A percentile compares a stretch with the other conserved stretches of the same genome.
These are phyloP conservation scores for Diachasma alloeum DNA, from an alignment of 1,140 invertebrate genomes.

Conservation along the genomic window DNA sequence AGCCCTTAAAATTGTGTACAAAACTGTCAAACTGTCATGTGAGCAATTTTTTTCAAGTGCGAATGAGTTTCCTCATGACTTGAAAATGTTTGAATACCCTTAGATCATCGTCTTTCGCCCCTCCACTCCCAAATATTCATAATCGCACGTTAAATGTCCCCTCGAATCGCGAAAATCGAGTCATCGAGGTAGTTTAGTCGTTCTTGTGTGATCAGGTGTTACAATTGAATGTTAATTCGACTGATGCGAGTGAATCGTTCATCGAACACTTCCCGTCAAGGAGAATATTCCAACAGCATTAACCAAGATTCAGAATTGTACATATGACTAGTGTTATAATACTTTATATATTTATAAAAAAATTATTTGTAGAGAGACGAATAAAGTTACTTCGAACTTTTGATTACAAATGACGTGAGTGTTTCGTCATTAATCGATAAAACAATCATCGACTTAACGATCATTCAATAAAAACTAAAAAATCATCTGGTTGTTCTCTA, in stretches of 20 bases:
- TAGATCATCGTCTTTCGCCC: too few relatives aligned
- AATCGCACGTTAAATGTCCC: neutral
- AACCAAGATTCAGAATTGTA: neutral
- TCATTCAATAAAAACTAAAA: neutral
- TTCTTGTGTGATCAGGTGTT: neutral
- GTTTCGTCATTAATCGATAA: too few relatives aligned
- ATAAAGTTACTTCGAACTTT: neutral
- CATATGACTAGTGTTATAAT: neutral
- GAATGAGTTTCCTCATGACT: too few relatives aligned
- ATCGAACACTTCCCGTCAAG: neutral
- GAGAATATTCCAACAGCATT: neutral
- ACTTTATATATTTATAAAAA: constrained; percentile 4
- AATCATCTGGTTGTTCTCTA: neutral
- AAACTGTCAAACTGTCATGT: too few relatives aligned
- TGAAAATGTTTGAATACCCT: too few relatives aligned
- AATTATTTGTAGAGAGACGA: neutral
- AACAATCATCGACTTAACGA: too few relatives aligned
- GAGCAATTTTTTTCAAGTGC: too few relatives aligned
- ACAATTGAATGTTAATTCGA: neutral
- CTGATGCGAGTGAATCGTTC: neutral
- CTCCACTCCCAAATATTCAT: neutral
- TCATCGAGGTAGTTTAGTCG: neutral
- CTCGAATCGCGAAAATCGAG: neutral
- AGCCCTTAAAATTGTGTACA: too few relatives aligned
- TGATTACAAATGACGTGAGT: neutral